phyloP scores from a whole-genome alignment of 1,140 invertebrate genomes.

The Linepithema humile region DNA sequence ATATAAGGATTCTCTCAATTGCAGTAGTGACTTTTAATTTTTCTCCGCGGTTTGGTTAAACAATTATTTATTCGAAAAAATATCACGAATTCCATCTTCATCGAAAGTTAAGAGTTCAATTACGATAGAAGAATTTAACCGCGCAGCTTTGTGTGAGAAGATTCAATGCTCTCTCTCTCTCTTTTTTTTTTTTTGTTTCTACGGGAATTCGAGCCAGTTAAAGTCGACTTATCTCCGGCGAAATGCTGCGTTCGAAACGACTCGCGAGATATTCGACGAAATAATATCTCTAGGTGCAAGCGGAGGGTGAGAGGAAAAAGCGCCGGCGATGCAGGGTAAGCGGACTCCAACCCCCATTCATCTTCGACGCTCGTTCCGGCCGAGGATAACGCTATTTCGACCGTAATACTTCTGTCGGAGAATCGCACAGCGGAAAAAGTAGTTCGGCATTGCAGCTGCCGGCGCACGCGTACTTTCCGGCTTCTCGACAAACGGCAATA shows the following conservation, averaged over 20 bases:
- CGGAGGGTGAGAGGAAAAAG: conserved; percentile 20
- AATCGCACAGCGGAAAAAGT: conserved; percentile 48
- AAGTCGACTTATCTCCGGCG: conserved; percentile 33
- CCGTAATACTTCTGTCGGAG: conserved; percentile 53
- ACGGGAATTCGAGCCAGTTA: conserved; percentile 14
- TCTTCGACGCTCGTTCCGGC: conserved; percentile 51
- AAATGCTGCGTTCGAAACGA: conserved; percentile 26
- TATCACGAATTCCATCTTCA: neutral
- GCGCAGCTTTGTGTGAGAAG: neutral
- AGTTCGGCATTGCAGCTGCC: conserved; percentile 45
- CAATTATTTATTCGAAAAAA: neutral
- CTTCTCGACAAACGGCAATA: conserved; percentile 49
- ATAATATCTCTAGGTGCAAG: conserved; percentile 10
- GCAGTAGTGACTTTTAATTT: neutral
- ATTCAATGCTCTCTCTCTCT: no score
- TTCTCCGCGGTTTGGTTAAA: neutral
- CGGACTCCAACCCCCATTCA: conserved; percentile 50
- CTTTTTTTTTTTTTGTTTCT: conserved; percentile 29
- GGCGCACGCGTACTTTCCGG: conserved; percentile 41
- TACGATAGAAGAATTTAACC: conserved; percentile 11
- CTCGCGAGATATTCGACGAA: conserved; percentile 48
- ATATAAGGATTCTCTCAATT: neutral
- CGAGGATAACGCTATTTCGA: conserved; percentile 54
- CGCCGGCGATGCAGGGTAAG: conserved; percentile 45
- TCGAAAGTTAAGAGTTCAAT: conserved; percentile 11